Conservation (phyloP, 2,113 vertebrate genomes). For the Poeciliopsis occidentalis region DNA sequence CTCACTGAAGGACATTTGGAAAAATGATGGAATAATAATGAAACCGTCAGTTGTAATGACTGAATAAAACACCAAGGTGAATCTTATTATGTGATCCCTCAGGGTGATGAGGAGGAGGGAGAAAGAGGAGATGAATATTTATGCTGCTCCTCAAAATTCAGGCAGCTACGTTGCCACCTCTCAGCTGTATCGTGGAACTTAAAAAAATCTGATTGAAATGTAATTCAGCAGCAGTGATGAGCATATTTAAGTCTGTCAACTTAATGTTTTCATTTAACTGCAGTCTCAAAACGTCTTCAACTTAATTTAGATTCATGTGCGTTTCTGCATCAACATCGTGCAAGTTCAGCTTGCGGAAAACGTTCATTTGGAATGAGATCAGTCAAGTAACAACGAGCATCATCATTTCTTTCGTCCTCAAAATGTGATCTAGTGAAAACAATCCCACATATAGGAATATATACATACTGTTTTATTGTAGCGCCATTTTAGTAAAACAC, state of each 20-base stretch:
- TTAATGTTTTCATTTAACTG: not conserved
- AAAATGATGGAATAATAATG: conserved; percentile 5
- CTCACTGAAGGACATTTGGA: conserved; percentile 26
- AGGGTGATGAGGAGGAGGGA: not conserved
- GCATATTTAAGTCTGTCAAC: not conserved
- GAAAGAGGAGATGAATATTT: conserved; percentile 15
- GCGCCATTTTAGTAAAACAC: not conserved
- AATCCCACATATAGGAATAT: too few relatives aligned
- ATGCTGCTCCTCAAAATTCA: conserved; percentile 24
- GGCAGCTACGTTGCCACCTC: not conserved
- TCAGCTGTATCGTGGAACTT: not conserved
- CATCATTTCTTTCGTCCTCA: not conserved
- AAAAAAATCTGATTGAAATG: conserved; percentile 3
- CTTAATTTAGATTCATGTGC: not conserved
- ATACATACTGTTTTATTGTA: not conserved
- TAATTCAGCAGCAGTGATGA: not conserved
- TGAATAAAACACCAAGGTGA: conserved; percentile 29
- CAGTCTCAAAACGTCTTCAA: not conserved
- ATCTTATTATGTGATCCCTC: not conserved
- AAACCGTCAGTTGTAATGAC: conserved; percentile 14
- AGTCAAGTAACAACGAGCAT: not conserved
- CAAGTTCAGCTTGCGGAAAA: not conserved
- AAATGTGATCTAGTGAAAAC: not conserved
- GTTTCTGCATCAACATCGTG: not conserved
- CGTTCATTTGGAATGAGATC: not conserved